These are phyloP conservation scores for Danio tinwini DNA, from an alignment of 2,797 vertebrate genomes.

Conservation along the genomic window DNA sequence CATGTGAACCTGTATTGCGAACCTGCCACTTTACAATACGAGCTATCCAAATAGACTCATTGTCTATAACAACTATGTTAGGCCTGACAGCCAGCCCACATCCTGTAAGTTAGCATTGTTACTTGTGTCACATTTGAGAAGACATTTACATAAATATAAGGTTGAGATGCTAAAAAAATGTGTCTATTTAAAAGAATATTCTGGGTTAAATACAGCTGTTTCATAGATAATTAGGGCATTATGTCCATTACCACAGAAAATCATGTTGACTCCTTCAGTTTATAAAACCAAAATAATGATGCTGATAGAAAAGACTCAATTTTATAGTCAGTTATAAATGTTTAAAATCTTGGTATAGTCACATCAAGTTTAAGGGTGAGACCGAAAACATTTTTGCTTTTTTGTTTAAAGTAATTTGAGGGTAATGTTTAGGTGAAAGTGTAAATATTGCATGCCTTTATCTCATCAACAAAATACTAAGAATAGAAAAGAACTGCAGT, in stretches of 20 bases:
- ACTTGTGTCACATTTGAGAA: constrained; percentile 4
- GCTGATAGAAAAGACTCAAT: too few species aligned
- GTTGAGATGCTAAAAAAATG: background rate
- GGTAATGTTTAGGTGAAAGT: too few species aligned
- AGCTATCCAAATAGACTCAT: constrained; percentile 10
- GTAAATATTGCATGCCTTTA: too few species aligned
- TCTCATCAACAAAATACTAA: too few species aligned
- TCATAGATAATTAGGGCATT: background rate
- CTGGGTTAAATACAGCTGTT: background rate
- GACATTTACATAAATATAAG: constrained; percentile 3
- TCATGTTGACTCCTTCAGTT: too few species aligned
- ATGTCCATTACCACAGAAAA: background rate
- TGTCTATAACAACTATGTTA: constrained; percentile 21
- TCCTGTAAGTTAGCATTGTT: background rate
- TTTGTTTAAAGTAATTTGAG: too few species aligned
- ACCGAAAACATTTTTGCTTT: too few species aligned
- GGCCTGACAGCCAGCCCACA: constrained; percentile 27
- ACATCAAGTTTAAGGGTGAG: too few species aligned
- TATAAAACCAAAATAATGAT: background rate
- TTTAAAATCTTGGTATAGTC: too few species aligned
- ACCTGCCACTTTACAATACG: background rate
- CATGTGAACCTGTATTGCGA: constrained; percentile 16
- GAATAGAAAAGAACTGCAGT: too few species aligned
- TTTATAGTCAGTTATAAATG: too few species aligned
- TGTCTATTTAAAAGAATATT: background rate